Evolutionary conservation across 2,797 vertebrate species (phyloP), one percentile per base, ranked within the genome.

Genomic region (Epinephelus awoara): DNA sequence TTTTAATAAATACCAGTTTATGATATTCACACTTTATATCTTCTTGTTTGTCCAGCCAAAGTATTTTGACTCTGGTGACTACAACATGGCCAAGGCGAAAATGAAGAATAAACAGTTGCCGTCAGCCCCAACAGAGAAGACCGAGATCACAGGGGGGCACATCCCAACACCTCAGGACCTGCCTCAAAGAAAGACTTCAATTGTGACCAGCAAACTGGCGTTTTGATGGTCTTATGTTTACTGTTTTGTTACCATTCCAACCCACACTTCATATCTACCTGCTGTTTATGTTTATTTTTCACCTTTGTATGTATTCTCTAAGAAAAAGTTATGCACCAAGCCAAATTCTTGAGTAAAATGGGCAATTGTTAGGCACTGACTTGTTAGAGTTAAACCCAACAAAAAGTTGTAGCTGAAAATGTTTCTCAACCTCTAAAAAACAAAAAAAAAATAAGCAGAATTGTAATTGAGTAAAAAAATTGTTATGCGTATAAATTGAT

Each of bases 61-160:
- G 89, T 99, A 99, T 90, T 99, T 99, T 85, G 98, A 99, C 94
- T 99, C 98, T 68, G 98, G 98, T 9, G 98, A 99, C 91, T 99
- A 99, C 95, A 99, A 99, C 94, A 99, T 99, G 98, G 98, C 98
- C 79, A 98, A 99, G 94, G 98, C 98, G 54, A 99, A 99, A 91
- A 98, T 98, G 94, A 99, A 99, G 96, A 99, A 98, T 89, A 99
- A 99, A 85, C 97, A 97, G 90, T 93, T 99, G 84, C 97, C 97
- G 2, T 90, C 96, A 18, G 96, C 97, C 52, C 93, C 96, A 21
- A 92, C 96, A 0, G 98, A 99, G 93, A 99, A 99, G 92, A 94
- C 96, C 0, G 97, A 99, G 94, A 97, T 99, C 85, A 99, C 98
- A 38, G 98, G 98, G 63, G 98, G 97, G 85, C 98, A 99, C 95